Evolutionary conservation across 64 coral and sea anemone species (phyloP).

Genomic region (Dendrophyllia cribrosa): DNA sequence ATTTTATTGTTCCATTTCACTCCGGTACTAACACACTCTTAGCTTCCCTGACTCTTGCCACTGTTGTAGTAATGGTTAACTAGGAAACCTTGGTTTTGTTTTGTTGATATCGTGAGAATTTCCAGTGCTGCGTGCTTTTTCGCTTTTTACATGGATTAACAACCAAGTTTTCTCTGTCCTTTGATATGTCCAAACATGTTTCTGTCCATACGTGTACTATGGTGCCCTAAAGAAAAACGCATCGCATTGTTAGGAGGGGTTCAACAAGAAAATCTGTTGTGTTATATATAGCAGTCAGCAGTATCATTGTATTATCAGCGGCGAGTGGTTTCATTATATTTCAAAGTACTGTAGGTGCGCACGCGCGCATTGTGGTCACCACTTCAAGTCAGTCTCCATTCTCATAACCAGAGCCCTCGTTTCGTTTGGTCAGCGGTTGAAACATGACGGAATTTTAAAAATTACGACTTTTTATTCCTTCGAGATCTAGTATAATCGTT

Average conservation of each 20-base stretch:
- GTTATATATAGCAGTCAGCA: too few relatives aligned
- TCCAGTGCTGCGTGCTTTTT: slow-evolving; percentile 69
- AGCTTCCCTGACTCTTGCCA: background rate
- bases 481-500: too few relatives aligned
- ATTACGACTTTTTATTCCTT: too few relatives aligned
- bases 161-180: slow-evolving; percentile 50
- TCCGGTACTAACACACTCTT: background rate
- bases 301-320: too few relatives aligned
- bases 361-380: too few relatives aligned
- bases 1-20: background rate
- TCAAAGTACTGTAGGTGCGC: too few relatives aligned
- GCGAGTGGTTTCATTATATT: too few relatives aligned
- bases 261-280: background rate
- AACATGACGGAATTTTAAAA: too few relatives aligned
- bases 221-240: slow-evolving; percentile 64
- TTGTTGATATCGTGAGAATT: slow-evolving; percentile 82
- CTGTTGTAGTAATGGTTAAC: background rate
- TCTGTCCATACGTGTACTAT: slow-evolving; percentile 88
- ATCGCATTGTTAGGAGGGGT: background rate
- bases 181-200: slow-evolving; percentile 79
- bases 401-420: too few relatives aligned
- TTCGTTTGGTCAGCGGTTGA: too few relatives aligned
- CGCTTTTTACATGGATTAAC: slow-evolving; percentile 77
- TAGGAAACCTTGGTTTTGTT: background rate
- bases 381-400: too few relatives aligned